Conservation (phyloP, 2,888 invertebrate species). For the Elgonia sp. region DNA sequence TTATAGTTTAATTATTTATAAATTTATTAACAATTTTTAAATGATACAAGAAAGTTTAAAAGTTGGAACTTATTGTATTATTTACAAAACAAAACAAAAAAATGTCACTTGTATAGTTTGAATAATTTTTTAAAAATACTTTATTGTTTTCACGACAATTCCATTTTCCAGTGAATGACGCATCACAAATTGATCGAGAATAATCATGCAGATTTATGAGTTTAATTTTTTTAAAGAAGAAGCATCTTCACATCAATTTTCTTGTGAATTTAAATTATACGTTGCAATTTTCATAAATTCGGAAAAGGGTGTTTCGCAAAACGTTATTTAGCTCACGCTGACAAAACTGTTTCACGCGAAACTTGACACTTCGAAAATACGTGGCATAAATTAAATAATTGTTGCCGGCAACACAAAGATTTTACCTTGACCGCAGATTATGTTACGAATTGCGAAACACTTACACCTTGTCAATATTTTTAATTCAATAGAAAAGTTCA, state of each 20-base stretch:
- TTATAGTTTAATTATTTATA: no score
- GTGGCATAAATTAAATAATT: conserved; percentile 53
- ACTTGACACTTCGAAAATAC: conserved; percentile 40
- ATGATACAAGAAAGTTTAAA: no score
- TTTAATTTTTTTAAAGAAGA: neutral
- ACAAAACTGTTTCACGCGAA: conserved; percentile 47
- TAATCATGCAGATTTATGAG: conserved; percentile 33
- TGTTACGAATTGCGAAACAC: conserved; percentile 11
- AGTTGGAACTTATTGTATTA: no score
- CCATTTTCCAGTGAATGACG: conserved; percentile 26
- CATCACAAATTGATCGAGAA: conserved; percentile 13
- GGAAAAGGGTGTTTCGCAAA: conserved; percentile 41
- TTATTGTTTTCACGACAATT: conserved; percentile 2
- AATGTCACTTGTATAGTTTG: no score
- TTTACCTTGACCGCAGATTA: conserved; percentile 42
- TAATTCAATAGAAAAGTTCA: neutral
- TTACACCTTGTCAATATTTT: conserved; percentile 12
- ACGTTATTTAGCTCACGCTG: conserved; percentile 3
- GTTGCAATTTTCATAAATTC: neutral
- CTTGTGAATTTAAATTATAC: no score
- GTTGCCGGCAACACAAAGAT: conserved; percentile 29
- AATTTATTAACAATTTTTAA: no score
- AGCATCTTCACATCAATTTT: neutral
- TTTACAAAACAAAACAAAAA: no score
- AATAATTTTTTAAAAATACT: no score